Conservation (phyloP, 2,888 invertebrate species). For the Scrobipalpa costella region DNA sequence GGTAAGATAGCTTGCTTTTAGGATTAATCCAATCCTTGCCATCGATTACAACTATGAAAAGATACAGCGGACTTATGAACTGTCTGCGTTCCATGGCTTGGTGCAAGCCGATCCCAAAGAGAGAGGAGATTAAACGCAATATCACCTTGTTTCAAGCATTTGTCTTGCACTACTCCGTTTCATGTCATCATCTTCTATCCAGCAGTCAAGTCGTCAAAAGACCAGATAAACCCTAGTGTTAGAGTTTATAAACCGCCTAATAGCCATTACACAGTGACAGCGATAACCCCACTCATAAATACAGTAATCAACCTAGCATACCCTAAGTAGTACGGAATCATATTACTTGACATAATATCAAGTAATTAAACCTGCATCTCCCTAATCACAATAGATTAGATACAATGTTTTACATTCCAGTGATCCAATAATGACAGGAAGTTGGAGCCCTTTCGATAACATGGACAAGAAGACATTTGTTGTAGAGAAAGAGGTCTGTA, state of each 20-base stretch:
- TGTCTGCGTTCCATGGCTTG: conserved; percentile 79
- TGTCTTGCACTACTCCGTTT: conserved; percentile 31
- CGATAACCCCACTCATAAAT: too few species aligned
- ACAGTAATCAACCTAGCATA: too few species aligned
- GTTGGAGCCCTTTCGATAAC: conserved; percentile 57
- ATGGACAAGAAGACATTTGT: conserved; percentile 22
- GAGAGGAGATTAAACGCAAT: conserved; percentile 51
- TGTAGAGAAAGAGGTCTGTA: neutral
- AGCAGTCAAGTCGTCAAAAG: too few species aligned
- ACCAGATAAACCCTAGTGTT: too few species aligned
- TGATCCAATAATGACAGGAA: conserved; percentile 62
- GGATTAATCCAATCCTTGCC: too few species aligned
- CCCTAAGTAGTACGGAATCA: too few species aligned
- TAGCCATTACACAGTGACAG: too few species aligned
- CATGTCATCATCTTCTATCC: too few species aligned
- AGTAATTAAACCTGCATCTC: too few species aligned
- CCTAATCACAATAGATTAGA: too few species aligned
- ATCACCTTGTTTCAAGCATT: conserved; percentile 54
- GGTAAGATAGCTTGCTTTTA: conserved; percentile 43
- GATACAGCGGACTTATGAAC: conserved; percentile 74
- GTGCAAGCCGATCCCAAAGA: conserved; percentile 66
- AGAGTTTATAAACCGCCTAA: too few species aligned
- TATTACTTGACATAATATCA: too few species aligned
- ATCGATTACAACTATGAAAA: conserved; percentile 78
- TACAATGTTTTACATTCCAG: conserved; percentile 43